Conservation (phyloP, 2,797 vertebrate genomes). For the Pseudocheirus occidentalis region DNA sequence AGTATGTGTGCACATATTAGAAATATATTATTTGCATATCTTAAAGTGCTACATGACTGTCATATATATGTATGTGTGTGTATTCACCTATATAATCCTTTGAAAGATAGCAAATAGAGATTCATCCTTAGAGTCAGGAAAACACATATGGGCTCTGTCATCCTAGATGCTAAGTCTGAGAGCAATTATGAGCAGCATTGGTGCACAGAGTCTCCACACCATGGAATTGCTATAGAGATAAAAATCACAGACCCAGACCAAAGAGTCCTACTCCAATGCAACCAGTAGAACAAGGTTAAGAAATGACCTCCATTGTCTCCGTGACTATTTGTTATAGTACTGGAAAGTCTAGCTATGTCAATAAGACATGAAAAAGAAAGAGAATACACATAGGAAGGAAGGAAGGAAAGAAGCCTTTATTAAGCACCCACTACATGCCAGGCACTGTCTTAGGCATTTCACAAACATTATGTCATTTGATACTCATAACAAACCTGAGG, state of each 20-base stretch:
- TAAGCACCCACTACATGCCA: not conserved
- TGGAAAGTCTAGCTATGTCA: not conserved
- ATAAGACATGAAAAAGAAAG: not conserved
- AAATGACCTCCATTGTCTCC: not conserved
- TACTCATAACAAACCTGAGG: not conserved
- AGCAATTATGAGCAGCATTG: not conserved
- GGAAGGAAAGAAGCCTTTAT: not conserved
- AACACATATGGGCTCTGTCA: no score
- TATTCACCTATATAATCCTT: not conserved
- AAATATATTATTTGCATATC: no score
- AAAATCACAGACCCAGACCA: not conserved
- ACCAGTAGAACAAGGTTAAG: not conserved
- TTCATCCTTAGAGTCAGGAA: not conserved
- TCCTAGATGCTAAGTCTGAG: no score
- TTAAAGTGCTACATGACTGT: no score
- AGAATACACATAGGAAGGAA: not conserved
- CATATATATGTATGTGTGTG: no score
- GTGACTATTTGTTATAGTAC: not conserved
- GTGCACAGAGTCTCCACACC: no score
- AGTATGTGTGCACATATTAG: no score
- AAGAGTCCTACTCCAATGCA: not conserved
- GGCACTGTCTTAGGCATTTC: not conserved
- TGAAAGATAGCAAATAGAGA: not conserved
- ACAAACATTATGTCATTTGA: not conserved
- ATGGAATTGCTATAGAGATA: not conserved